A percentile compares a stretch with the other conserved stretches of the same genome.
Conservation (phyloP, 1,140 invertebrate genomes). For the Adoxophyes honmai region DNA sequence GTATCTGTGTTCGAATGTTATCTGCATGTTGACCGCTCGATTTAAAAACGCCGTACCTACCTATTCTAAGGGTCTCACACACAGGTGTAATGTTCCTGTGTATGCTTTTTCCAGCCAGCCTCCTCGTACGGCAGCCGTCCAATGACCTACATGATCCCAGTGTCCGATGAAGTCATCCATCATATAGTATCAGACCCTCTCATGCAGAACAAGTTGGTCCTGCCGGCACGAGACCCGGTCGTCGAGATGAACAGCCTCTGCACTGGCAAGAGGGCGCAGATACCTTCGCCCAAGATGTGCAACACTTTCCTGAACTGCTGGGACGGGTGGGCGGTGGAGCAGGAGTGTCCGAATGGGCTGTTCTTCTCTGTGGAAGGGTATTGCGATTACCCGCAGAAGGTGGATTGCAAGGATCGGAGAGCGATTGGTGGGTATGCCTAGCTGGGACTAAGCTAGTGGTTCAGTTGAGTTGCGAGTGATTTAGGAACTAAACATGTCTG, state of each 20-base stretch:
- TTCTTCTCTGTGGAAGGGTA: constrained; percentile 79
- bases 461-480: no score
- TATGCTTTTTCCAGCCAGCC: constrained; percentile 32
- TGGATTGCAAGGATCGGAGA: constrained; percentile 79
- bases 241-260: constrained; percentile 49
- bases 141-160: constrained; percentile 57
- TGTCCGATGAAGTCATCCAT: constrained; percentile 56
- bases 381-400: constrained; percentile 82
- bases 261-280: constrained; percentile 76
- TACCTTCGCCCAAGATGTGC: constrained; percentile 79
- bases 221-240: constrained; percentile 40
- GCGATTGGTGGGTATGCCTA: constrained; percentile 41
- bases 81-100: no score
- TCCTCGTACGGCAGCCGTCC: constrained; percentile 29
- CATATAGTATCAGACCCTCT: constrained; percentile 51
- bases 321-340: constrained; percentile 82
- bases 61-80: no score
- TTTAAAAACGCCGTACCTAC: no score
- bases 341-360: constrained; percentile 80
- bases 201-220: constrained; percentile 55
- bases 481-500: no score
- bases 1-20: no score
- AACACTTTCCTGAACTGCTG: constrained; percentile 84
- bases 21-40: no score
- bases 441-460: no score